Evolutionary conservation across 2,888 invertebrate genomes (phyloP), one percentile per base, ranked within the genome.

Genomic region (Ichneumoninae sp.): DNA sequence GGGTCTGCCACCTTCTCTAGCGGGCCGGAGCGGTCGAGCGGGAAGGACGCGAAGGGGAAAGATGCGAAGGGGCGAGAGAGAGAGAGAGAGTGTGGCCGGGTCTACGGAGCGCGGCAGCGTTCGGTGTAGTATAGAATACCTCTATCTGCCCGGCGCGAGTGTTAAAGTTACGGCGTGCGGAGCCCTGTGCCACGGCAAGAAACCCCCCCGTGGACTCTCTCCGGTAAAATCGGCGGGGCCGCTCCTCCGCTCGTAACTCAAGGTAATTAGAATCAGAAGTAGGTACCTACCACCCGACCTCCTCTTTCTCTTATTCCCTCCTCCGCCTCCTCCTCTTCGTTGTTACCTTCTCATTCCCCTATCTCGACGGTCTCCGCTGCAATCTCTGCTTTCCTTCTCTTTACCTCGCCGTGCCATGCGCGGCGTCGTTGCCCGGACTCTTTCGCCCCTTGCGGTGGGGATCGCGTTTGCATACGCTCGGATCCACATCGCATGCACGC

Each of bases 241-340:
- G 84, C 84, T 86, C 86, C 86, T 86, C 81, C 85, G 86, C 85
- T 86, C 86, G 86, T 86, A 86, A 86, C 85, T 86, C 85, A 83
- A 86, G 86, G 86, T 86, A 86, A 86, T 86, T 86, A 86, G 86
- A 86, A 86, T 85, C 86, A 84, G 83, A 86, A 84, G 83, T 84
- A 84, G 84, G 84, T 86, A 83, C 86, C 84, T 84, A 84, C 83
- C 44, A 84, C 86, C 81, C 86, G 84, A 83, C 83, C 83, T 86
- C 85, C 77, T 79, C 80, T 79, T 82, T 79, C 83, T 83, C 66
- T 75, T 30, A 47, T 74, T 62, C 52, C 40, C 44, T 54, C 36
- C 40, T 66, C 47, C 26, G 26, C 65, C 60, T 83, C 70, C 19
- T 83, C 70, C 19, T 13, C 36, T 57, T 68, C 71, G 47, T 70